Base-by-base conservation (phyloP, 2,888 invertebrate genomes). In the Phrixothrix hirtus region DNA sequence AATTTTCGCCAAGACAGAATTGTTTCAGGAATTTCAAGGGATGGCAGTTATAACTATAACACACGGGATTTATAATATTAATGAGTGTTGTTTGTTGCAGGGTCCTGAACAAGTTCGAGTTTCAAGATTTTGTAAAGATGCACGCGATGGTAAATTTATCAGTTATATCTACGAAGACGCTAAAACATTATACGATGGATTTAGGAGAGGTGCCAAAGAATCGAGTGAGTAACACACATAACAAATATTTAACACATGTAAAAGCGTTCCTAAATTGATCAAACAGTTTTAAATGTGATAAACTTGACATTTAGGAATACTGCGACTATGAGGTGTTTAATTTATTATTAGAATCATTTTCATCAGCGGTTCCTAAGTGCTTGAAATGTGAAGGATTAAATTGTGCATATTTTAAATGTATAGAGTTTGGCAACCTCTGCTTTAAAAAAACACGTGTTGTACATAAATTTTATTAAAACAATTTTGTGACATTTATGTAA, bases 131-230 rank as follows among this genome's bases (percentile, higher is more conserved):
- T 91, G 88, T 79, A 91, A 91, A 77, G 92, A 92, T 69, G 87
- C 91, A 57, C 91, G 89, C 78, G 91, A 89, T 67, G 92, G 92
- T 47, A 88, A 88, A 75, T 93, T 86, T 75, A 80, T 92, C 59
- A 87, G 87, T 70, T 92, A 85, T 74, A 80, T 94, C 58, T 88
- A 88, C 74, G 90, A 93, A 67, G 95, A 95, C 75, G 88, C 90
- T 46, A 85, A 84, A 70, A 96, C 96, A 41, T 79, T 95, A 27
- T 95, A 92, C 75, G 93, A 95, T 67, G 87, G 88, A 60, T 93
- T 95, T 77, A 87, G 94, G 63, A 84, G 90, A 74, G 96, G 96
- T 58, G 91, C 93, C 65, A 92, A 89, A 78, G 88, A 92, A 75
- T 95, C 95, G 70, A 93, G 91, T 88, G 76, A 85, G 86, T 82